Percentiles rank a stretch among this genome's conserved stretches.
Conservation (phyloP, 2,113 vertebrate genomes). For the Centrocercus urophasianus region DNA sequence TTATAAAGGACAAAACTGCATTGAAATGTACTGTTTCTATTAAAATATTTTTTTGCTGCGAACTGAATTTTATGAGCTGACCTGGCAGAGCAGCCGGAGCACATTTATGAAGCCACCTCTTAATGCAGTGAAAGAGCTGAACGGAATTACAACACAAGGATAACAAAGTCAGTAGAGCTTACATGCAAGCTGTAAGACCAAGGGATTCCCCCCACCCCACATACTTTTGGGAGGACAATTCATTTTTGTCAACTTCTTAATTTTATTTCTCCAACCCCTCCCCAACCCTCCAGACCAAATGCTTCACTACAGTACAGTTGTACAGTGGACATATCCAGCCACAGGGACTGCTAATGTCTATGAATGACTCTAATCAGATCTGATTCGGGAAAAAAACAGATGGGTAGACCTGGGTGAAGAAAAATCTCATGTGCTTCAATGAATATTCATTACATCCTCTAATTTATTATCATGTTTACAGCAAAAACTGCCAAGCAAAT, state of each 20-base stretch:
- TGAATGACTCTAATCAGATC: background rate
- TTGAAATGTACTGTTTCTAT: background rate
- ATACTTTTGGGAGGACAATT: background rate
- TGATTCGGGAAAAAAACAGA: background rate
- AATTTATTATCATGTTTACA: constrained; percentile 79
- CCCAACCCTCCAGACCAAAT: background rate
- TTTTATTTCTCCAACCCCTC: background rate
- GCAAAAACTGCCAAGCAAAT: constrained; percentile 73
- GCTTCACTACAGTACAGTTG: background rate
- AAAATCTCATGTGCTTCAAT: constrained; percentile 12
- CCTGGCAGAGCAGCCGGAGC: background rate
- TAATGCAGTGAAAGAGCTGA: background rate
- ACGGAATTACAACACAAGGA: background rate
- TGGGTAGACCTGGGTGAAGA: background rate
- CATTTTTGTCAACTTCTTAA: background rate
- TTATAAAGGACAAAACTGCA: background rate
- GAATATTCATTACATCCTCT: constrained; percentile 71
- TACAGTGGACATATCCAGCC: background rate
- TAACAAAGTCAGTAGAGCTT: background rate
- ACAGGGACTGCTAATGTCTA: background rate
- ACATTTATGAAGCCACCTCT: background rate
- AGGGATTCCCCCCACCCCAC: background rate
- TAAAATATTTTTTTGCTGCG: background rate
- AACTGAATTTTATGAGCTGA: background rate
- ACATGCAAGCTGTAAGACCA: background rate